Evolutionary conservation across 1,140 invertebrate species (phyloP).

Genomic region (Ruditapes philippinarum): DNA sequence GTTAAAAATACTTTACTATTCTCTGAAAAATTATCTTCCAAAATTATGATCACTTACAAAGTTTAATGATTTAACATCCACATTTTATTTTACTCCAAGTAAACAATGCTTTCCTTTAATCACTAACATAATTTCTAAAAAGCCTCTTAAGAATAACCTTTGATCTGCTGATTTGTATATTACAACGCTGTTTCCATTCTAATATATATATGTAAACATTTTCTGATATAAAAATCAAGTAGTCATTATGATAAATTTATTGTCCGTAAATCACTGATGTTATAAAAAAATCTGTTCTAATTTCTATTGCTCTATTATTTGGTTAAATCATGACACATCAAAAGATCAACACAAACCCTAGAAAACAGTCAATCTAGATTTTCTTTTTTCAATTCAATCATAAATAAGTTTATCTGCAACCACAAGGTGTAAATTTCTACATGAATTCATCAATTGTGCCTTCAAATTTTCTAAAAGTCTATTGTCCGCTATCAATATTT

Average conservation of each 20-base stretch:
- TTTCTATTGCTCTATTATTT: slow-evolving; percentile 30
- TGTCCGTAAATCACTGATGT: slow-evolving; percentile 25
- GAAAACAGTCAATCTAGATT: slow-evolving; percentile 50
- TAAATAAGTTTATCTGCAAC: slow-evolving; percentile 35
- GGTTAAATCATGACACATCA: slow-evolving; percentile 40
- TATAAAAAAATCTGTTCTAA: not conserved
- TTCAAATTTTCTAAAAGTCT: not conserved
- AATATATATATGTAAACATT: not conserved
- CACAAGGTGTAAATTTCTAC: slow-evolving; percentile 56
- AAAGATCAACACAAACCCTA: slow-evolving; percentile 10
- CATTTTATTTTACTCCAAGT: too few species aligned
- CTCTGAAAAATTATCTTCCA: too few species aligned
- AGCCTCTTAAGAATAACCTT: too few species aligned
- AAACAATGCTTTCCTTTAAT: too few species aligned
- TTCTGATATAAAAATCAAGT: slow-evolving; percentile 11
- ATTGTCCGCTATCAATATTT: slow-evolving; percentile 20
- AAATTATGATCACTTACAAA: too few species aligned
- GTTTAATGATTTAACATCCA: too few species aligned
- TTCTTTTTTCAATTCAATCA: slow-evolving; percentile 4
- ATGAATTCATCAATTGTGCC: slow-evolving; percentile 48
- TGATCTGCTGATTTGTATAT: too few species aligned
- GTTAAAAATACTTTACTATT: too few species aligned
- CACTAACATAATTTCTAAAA: too few species aligned
- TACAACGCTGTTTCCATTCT: too few species aligned
- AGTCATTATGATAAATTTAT: not conserved